Base-by-base conservation (phyloP, 1,140 invertebrate genomes). In the Galendromus occidentalis region DNA sequence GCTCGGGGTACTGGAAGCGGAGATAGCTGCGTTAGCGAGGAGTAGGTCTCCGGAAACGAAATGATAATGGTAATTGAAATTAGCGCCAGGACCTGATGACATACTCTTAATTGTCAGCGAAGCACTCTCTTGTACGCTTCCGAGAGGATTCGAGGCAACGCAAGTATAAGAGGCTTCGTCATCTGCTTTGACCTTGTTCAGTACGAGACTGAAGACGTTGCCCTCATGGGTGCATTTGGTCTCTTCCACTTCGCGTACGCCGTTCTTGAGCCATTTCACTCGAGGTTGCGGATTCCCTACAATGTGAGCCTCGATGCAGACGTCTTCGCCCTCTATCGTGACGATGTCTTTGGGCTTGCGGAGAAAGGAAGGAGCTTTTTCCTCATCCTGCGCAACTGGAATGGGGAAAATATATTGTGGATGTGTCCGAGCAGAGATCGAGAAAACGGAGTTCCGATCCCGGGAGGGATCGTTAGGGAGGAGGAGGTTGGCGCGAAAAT, bases 111-210 rank as follows among this genome's bases (percentile, higher is more conserved):
- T 66, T 5, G 42, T 69, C 28, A 42, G n/a, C 18, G 33, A 30
- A 33, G 44, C 33, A 14, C 41, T 66, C 47, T n/a, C 51, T 17
- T 39, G 42, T 17, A 18, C 47, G 79, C 81, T 7, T 86, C 87
- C 0, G 77, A 81, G 5, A 89, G 75, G 29, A 80, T 82, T 70
- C 28, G 42, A 44, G 20, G 68, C 67, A 25, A 67, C 59, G 44
- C 69, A 70, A 39, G 29, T 66, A 44, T 69, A 70, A 42, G 69
- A 65, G 29, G 68, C 69, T 22, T 44, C 64, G 55, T 69, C 69
- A 7, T 33, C 39, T 25, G 44, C 33, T 29, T 42, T 42, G 14
- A 67, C 42, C 33, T 67, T 64, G 33, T 30, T 44, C 45, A 70
- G 72, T 42, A 73, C 71, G n/a, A 76, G 68, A 14, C 44, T 44